These are phyloP conservation scores for Botia almorhae DNA, from an alignment of 2,797 vertebrate species.

Conservation along the genomic window DNA sequence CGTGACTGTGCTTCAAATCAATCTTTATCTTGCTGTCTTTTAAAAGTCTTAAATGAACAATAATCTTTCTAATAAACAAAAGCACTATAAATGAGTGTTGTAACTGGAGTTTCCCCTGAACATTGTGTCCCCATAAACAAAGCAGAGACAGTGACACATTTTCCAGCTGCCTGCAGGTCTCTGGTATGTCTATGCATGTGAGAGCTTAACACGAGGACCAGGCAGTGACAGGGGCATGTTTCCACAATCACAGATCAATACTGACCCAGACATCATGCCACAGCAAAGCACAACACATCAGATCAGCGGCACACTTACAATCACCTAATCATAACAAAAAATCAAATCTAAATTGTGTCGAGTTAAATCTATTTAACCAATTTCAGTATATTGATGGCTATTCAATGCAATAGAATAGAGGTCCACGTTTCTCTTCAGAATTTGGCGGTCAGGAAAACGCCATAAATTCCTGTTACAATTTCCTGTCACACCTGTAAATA, in stretches of 20 bases:
- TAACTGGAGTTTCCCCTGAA: background rate
- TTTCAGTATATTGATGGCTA: background rate
- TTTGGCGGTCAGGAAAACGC: background rate
- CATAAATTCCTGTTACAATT: too few species aligned
- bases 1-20: background rate
- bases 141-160: conserved; percentile 32
- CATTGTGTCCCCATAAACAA: conserved; percentile 11
- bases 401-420: background rate
- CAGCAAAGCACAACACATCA: background rate
- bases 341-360: background rate
- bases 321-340: conserved; percentile 7
- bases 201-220: conserved; percentile 66
- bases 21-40: background rate
- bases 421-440: background rate
- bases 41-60: background rate
- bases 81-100: background rate
- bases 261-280: conserved; percentile 61
- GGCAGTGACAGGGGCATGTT: conserved; percentile 59
- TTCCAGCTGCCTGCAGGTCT: conserved; percentile 30
- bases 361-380: background rate
- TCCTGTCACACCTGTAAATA: background rate
- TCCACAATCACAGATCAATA: conserved; percentile 63
- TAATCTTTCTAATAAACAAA: background rate
- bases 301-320: conserved; percentile 9
- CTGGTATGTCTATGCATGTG: conserved; percentile 66